These are phyloP conservation scores for Accipiter virgatus DNA, from an alignment of 2,113 vertebrate species.

Conservation along the genomic window DNA sequence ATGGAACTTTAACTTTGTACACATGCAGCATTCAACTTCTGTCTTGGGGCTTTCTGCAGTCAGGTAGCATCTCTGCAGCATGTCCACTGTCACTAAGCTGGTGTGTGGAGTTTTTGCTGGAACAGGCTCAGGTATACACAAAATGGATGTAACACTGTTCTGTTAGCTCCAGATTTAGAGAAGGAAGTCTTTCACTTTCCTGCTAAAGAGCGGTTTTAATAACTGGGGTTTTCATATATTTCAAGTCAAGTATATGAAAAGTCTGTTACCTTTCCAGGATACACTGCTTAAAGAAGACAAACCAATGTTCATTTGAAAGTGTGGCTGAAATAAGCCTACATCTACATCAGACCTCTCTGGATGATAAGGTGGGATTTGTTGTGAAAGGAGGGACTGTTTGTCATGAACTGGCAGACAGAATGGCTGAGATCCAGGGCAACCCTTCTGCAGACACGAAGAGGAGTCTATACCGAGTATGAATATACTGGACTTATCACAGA, in stretches of 20 bases:
- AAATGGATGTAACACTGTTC: not conserved
- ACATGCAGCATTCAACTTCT: not conserved
- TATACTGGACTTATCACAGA: not conserved
- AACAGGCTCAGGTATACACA: not conserved
- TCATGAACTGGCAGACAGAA: not conserved
- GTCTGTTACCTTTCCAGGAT: not conserved
- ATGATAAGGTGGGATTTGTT: not conserved
- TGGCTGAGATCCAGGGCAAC: not conserved
- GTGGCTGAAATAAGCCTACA: not conserved
- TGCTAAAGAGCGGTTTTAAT: not conserved
- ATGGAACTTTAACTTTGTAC: not conserved
- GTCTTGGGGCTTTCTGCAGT: not conserved
- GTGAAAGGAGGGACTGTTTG: not conserved
- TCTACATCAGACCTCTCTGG: not conserved
- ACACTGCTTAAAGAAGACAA: not conserved
- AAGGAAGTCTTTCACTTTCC: not conserved
- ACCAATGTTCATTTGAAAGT: not conserved
- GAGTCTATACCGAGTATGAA: not conserved
- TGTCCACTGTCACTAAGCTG: not conserved
- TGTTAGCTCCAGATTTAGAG: not conserved
- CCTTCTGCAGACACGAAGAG: not conserved
- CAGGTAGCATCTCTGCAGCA: not conserved
- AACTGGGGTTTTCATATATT: not conserved
- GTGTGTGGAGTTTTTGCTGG: not conserved
- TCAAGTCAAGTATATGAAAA: not conserved